Percentiles rank a stretch among this genome's conserved stretches.
Evolutionary conservation across 2,797 vertebrate genomes (phyloP).

Genomic region (Paramormyrops hopkinsi): DNA sequence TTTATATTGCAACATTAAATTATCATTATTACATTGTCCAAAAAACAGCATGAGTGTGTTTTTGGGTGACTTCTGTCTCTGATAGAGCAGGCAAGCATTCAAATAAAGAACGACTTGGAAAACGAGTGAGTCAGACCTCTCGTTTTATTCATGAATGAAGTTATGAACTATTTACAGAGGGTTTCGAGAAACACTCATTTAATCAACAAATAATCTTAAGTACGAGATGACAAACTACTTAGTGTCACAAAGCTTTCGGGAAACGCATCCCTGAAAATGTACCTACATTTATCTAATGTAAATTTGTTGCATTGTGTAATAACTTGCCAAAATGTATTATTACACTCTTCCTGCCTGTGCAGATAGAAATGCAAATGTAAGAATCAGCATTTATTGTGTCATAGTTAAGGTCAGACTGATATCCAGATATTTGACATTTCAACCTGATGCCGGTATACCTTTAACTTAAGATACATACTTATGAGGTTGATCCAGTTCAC

Average conservation of each 20-base stretch:
- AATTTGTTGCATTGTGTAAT: neutral
- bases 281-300: neutral
- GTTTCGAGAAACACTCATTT: neutral
- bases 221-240: neutral
- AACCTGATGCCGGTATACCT: neutral
- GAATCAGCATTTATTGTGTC: neutral
- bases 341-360: neutral
- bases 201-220: neutral
- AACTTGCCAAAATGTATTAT: neutral
- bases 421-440: neutral
- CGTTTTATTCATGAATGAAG: neutral
- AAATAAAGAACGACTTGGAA: neutral
- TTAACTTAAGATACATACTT: neutral
- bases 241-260: neutral
- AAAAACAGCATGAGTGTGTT: neutral
- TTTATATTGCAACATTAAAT: neutral
- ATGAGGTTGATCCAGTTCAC: neutral
- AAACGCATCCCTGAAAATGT: neutral
- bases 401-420: neutral
- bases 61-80: neutral
- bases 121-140: neutral
- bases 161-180: neutral
- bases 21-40: neutral
- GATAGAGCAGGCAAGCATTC: neutral
- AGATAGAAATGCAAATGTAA: neutral